A percentile compares a stretch with the other conserved stretches of the same genome.
These are phyloP conservation scores for Motacilla alba DNA, from an alignment of 2,113 vertebrate genomes.

Conservation along the genomic window DNA sequence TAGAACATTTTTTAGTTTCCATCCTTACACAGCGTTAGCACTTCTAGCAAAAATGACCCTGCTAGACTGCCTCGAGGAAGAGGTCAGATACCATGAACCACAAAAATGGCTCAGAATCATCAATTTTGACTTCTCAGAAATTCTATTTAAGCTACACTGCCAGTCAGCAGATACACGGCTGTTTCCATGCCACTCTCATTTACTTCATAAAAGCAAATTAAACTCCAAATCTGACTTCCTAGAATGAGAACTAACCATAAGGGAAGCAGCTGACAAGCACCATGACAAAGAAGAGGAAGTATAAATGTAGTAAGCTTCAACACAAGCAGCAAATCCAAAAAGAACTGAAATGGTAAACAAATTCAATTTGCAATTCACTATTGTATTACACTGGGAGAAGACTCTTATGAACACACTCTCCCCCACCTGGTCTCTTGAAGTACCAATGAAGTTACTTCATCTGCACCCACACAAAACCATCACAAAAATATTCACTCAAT, in stretches of 20 bases:
- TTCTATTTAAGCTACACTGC: not conserved
- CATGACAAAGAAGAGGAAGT: constrained; percentile 34
- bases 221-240: constrained; percentile 38
- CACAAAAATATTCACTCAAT: not conserved
- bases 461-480: not conserved
- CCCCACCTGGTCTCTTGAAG: not conserved
- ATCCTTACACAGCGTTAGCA: not conserved
- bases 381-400: not conserved
- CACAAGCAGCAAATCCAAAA: not conserved
- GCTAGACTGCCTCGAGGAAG: not conserved
- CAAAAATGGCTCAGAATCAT: constrained; percentile 10
- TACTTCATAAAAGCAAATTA: not conserved
- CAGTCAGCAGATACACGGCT: not conserved
- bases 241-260: not conserved
- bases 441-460: not conserved
- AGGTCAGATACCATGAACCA: not conserved
- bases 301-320: not conserved
- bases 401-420: not conserved
- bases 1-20: not conserved
- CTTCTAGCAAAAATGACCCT: not conserved
- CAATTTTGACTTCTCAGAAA: constrained; percentile 4
- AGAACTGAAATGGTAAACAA: not conserved
- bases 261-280: constrained; percentile 52
- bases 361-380: not conserved
- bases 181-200: not conserved